phyloP scores from a whole-genome alignment of 2,888 invertebrate genomes.

The Tetrapedia diversipes region DNA sequence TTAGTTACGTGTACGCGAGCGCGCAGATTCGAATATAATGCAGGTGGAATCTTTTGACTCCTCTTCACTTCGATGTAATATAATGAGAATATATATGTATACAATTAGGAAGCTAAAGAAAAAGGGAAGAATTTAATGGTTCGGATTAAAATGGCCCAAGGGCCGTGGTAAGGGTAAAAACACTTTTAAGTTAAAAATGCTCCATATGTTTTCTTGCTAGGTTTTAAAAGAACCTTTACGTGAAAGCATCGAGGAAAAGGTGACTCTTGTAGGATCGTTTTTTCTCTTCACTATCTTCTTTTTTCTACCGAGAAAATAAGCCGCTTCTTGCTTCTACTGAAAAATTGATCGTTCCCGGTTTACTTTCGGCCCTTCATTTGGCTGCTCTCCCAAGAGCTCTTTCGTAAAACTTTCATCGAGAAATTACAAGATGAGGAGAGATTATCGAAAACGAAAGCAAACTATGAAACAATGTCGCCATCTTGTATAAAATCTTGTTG shows the following conservation, averaged over 20 bases:
- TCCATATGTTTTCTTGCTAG: constrained; percentile 37
- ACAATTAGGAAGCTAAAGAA: too few relatives aligned
- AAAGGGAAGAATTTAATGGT: too few relatives aligned
- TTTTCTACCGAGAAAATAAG: neutral
- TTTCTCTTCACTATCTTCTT: neutral
- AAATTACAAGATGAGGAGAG: neutral
- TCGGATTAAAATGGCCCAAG: too few relatives aligned
- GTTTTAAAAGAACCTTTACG: constrained; percentile 18
- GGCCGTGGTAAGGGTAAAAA: too few relatives aligned
- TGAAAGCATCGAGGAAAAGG: constrained; percentile 10
- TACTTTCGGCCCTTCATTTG: neutral
- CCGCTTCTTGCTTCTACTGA: neutral
- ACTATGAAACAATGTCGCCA: too few relatives aligned
- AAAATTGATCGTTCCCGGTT: constrained; percentile 12
- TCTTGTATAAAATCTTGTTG: too few relatives aligned
- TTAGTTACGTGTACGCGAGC: neutral
- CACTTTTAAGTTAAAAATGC: constrained; percentile 42
- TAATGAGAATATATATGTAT: too few relatives aligned
- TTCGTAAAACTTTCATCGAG: neutral
- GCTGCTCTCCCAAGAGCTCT: neutral
- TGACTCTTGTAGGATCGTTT: constrained; percentile 19
- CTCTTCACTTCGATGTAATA: constrained; percentile 34
- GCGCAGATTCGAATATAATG: constrained; percentile 15
- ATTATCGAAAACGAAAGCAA: neutral
- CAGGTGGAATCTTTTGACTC: neutral